Evolutionary conservation across 1,140 invertebrate species (phyloP).

Genomic region (Micrasema longulum): DNA sequence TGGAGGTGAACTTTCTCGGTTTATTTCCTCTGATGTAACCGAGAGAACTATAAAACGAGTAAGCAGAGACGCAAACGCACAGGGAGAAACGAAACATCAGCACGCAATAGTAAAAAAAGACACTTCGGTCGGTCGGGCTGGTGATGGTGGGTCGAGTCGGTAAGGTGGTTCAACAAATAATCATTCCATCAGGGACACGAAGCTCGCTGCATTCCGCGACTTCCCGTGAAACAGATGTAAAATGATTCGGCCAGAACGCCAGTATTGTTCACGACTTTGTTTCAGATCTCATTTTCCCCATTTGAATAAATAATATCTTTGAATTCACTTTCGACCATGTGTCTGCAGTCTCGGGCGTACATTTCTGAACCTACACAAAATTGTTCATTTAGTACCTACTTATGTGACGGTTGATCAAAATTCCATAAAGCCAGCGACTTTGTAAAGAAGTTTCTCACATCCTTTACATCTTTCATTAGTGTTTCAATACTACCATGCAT

Average conservation of each 20-base stretch:
- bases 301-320: conserved; percentile 20
- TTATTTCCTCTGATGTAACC: too few species aligned
- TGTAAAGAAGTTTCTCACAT: background rate
- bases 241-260: conserved; percentile 35
- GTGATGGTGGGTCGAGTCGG: background rate
- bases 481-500: conserved; percentile 4
- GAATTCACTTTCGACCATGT: background rate
- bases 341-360: too few species aligned
- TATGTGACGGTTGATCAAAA: background rate
- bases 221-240: conserved; percentile 29
- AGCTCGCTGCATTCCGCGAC: conserved; percentile 38
- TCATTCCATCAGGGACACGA: conserved; percentile 46
- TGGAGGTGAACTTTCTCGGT: too few species aligned
- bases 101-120: conserved; percentile 46
- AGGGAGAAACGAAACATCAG: conserved; percentile 31
- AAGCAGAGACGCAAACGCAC: conserved; percentile 43
- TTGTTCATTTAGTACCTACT: background rate
- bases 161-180: conserved; percentile 41
- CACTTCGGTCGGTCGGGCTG: background rate
- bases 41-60: too few species aligned
- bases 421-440: background rate
- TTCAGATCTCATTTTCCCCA: conserved; percentile 14
- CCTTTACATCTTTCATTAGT: conserved; percentile 2
- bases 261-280: conserved; percentile 33
- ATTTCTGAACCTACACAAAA: too few species aligned